Base-by-base conservation (phyloP, 2,888 invertebrate genomes). In the Tipula lateralis region DNA sequence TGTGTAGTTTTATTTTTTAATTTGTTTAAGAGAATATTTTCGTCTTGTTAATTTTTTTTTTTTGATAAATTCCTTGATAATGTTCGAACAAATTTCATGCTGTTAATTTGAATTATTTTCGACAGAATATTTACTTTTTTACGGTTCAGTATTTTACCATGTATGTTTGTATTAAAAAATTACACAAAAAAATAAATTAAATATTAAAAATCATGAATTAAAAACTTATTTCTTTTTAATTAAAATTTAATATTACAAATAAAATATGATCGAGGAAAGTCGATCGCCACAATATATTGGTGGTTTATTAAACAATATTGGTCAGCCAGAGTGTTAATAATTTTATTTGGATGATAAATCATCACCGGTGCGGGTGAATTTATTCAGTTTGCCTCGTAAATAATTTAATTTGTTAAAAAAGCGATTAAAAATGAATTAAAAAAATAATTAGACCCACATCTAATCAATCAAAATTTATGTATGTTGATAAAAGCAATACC, bases 81-180 rank as follows among this genome's bases (percentile, higher is more conserved):
- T 82, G 82, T 82, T 82, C 32, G 82, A 82, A 82, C 82, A 82
- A 82, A 82, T 82, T 82, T 82, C 82, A 29, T 82, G 82, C 82
- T 82, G 82, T 82, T 82, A 82, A 82, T 82, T 82, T 82, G 82
- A 82, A 82, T 30, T 82, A 82, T 82, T 82, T 82, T 82, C 82
- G 82, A 82, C 82, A 82, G 66, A 66, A 12, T 66, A 24, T 66
- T 50, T 36, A 9, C 12, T 44, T 66, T 24, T 9, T 24, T 66
- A 12, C 24, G 24, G 7, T 66, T 24, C 12, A 24, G 24, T 66
- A 24, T 66, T 24, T 66, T 24, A 66, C 9, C 66, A 66, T 66
- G n/a, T n/a, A n/a, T n/a, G 66, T 66, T 50, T 66, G 66, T 66
- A 66, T 66, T 66, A 66, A 66, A 66, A 66, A 24, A 66, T 66